These are phyloP conservation scores for Laodelphax striatellus DNA, from an alignment of 1,140 invertebrate genomes.

Conservation along the genomic window DNA sequence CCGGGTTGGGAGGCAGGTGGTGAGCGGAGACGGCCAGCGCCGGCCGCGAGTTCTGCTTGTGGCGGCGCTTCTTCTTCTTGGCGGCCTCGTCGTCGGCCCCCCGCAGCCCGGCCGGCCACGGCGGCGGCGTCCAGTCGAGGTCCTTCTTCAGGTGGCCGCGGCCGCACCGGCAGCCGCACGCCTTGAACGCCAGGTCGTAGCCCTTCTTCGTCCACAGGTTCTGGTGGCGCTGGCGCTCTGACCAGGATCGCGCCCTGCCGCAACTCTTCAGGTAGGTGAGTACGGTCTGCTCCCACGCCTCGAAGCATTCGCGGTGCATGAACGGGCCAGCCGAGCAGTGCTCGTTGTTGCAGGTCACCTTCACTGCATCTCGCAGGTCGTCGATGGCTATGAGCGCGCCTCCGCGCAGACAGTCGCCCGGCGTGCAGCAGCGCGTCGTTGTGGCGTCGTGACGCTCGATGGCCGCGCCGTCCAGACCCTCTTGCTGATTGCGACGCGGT, in stretches of 20 bases:
- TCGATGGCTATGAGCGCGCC: constrained; percentile 50
- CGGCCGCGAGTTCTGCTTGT: constrained; percentile 48
- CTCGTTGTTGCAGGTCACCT: constrained; percentile 92
- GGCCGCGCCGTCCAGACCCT: constrained; percentile 5
- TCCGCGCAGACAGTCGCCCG: constrained; percentile 46
- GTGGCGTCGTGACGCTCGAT: constrained; percentile 26
- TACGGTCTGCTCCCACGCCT: constrained; percentile 80
- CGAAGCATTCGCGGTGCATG: constrained; percentile 94
- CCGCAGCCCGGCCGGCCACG: constrained; percentile 31
- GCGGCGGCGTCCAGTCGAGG: constrained; percentile 75
- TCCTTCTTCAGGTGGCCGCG: constrained; percentile 89
- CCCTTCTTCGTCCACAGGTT: constrained; percentile 97
- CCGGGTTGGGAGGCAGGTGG: constrained; percentile 21
- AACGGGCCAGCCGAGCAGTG: constrained; percentile 72
- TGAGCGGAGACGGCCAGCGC: constrained; percentile 38
- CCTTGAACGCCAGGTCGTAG: constrained; percentile 85
- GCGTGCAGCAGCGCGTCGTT: constrained; percentile 64
- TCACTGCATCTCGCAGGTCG: constrained; percentile 66
- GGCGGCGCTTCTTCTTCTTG: constrained; percentile 63
- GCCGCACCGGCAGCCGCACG: constrained; percentile 77
- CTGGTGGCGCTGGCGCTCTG: constrained; percentile 82
- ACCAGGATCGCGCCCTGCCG: constrained; percentile 84
- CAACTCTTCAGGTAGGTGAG: constrained; percentile 79
- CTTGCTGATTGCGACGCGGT: constrained; percentile 9
- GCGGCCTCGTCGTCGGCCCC: constrained; percentile 38